Evolutionary conservation across 2,888 invertebrate species (phyloP).

Genomic region (Microctonus brassicae): DNA sequence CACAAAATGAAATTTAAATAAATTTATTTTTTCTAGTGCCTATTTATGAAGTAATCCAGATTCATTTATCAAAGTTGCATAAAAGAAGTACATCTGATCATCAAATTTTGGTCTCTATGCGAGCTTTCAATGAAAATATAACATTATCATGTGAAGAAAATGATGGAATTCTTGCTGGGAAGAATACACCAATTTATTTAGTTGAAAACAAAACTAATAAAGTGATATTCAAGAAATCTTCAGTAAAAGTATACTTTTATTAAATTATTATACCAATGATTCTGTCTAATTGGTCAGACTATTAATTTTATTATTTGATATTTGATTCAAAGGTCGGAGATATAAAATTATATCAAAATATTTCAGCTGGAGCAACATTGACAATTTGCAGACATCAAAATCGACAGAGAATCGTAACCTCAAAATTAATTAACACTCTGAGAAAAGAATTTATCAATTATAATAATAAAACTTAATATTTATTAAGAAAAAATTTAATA

Average conservation of each 20-base stretch:
- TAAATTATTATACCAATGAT: no score
- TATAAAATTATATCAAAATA: not conserved
- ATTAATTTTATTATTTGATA: no score
- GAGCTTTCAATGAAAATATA: not conserved
- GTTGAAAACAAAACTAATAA: no score
- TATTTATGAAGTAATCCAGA: not conserved
- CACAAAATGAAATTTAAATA: no score
- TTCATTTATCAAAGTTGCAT: not conserved
- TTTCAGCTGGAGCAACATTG: not conserved
- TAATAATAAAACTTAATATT: no score
- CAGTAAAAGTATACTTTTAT: no score
- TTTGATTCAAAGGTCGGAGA: not conserved
- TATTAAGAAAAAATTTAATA: no score
- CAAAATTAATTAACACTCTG: not conserved
- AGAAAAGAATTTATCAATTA: not conserved
- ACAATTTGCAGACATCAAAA: not conserved
- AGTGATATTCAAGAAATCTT: no score
- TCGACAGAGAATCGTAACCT: not conserved
- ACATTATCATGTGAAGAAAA: not conserved
- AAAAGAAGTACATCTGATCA: not conserved
- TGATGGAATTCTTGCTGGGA: not conserved
- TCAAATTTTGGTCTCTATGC: not conserved
- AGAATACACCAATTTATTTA: not conserved
- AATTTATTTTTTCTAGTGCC: no score
- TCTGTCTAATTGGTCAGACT: no score